Conservation (phyloP, 2,797 vertebrate genomes). For the Sebastes nivosus region DNA sequence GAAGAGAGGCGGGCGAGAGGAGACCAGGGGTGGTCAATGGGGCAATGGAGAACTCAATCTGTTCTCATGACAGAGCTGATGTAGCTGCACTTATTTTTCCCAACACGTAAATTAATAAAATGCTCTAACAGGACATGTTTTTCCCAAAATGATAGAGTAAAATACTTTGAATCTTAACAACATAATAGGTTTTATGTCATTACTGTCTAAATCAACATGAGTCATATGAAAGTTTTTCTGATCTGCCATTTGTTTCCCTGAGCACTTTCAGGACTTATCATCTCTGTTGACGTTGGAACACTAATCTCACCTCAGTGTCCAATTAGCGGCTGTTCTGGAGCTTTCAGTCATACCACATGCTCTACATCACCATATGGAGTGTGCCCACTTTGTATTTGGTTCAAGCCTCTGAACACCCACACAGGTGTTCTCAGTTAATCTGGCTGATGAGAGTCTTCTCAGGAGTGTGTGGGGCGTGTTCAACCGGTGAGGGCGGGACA, state of each 20-base stretch:
- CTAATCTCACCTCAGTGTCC: neutral
- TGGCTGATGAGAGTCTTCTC: no score
- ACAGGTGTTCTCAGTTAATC: rapidly evolving
- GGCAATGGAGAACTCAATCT: neutral
- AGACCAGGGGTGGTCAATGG: conserved; percentile 32
- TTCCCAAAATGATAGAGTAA: neutral
- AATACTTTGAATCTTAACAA: neutral
- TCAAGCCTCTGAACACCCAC: neutral
- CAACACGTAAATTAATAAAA: neutral
- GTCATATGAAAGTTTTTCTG: neutral
- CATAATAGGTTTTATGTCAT: neutral
- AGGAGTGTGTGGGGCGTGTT: no score
- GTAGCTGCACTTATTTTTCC: neutral
- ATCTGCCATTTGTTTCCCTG: neutral
- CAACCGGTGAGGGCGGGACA: no score
- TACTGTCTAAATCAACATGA: neutral
- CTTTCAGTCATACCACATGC: neutral
- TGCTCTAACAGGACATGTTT: neutral
- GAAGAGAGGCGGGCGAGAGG: conserved; percentile 21
- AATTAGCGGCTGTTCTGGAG: neutral
- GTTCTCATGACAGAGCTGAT: conserved; percentile 7
- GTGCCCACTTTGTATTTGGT: neutral
- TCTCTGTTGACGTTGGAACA: neutral
- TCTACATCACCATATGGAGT: neutral
- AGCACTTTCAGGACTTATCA: neutral